These are phyloP conservation scores for Chamaetylas fuelleborni DNA, from an alignment of 2,113 vertebrate genomes.

Conservation along the genomic window DNA sequence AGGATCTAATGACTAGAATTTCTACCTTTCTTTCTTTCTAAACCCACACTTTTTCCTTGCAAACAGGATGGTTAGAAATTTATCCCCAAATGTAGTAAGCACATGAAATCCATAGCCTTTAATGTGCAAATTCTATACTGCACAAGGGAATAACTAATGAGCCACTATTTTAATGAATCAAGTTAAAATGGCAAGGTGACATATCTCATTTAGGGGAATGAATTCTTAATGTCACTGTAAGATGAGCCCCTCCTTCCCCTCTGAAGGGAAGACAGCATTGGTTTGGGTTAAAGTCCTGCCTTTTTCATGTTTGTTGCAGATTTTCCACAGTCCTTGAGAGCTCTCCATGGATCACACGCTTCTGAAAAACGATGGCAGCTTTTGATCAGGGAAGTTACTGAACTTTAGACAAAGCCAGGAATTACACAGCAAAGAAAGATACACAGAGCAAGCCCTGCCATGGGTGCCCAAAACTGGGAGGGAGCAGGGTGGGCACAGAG, in stretches of 20 bases:
- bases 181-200: constrained; percentile 49
- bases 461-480: neutral
- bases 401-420: neutral
- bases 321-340: neutral
- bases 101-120: constrained; percentile 62
- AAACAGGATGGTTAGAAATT: constrained; percentile 43
- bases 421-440: neutral
- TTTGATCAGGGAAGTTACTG: neutral
- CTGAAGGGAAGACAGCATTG: neutral
- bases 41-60: constrained; percentile 15
- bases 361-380: neutral
- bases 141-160: constrained; percentile 53
- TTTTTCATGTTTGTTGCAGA: neutral
- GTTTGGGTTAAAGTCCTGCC: neutral
- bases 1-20: neutral
- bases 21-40: neutral
- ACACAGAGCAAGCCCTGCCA: neutral
- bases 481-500: neutral
- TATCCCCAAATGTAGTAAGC: constrained; percentile 28
- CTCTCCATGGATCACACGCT: neutral
- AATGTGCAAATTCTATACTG: constrained; percentile 54
- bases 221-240: constrained; percentile 51
- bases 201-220: constrained; percentile 34
- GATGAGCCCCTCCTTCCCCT: neutral
- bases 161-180: constrained; percentile 53